These are phyloP conservation scores for Drosophila kuntzei DNA, from an alignment of 2,888 invertebrate species.

Conservation along the genomic window DNA sequence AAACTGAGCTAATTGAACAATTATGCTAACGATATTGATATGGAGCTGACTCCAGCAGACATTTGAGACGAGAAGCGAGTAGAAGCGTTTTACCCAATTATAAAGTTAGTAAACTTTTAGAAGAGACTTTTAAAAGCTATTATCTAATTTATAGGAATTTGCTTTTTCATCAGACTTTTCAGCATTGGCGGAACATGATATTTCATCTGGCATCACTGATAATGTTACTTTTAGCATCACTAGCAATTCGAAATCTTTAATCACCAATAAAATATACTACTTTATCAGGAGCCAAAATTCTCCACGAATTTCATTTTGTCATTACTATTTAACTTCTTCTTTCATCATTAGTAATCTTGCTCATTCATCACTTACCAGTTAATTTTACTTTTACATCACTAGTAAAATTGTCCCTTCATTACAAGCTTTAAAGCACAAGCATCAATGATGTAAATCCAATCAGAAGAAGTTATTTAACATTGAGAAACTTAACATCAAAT, in stretches of 20 bases:
- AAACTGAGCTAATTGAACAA: conserved; percentile 54
- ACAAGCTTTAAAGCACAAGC: too few relatives aligned
- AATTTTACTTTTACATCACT: background rate
- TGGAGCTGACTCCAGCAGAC: background rate
- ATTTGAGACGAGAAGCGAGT: background rate
- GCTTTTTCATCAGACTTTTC: background rate
- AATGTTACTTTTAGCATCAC: background rate
- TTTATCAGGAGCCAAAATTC: too few relatives aligned
- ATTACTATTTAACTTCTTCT: background rate
- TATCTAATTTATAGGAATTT: background rate
- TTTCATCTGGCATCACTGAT: too few relatives aligned
- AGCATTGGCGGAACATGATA: background rate
- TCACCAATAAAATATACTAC: background rate
- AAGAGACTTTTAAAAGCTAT: background rate
- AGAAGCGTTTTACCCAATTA: conserved; percentile 11
- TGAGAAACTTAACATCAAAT: too few relatives aligned
- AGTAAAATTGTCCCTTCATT: background rate
- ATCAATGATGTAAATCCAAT: too few relatives aligned
- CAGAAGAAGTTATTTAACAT: too few relatives aligned
- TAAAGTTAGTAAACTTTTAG: conserved; percentile 5
- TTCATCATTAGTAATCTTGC: background rate
- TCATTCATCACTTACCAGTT: background rate
- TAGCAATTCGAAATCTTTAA: background rate
- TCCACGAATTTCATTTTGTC: too few relatives aligned
- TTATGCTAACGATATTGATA: conserved; percentile 51